Evolutionary conservation across 2,113 vertebrate species (phyloP).

Genomic region (Aix galericulata): DNA sequence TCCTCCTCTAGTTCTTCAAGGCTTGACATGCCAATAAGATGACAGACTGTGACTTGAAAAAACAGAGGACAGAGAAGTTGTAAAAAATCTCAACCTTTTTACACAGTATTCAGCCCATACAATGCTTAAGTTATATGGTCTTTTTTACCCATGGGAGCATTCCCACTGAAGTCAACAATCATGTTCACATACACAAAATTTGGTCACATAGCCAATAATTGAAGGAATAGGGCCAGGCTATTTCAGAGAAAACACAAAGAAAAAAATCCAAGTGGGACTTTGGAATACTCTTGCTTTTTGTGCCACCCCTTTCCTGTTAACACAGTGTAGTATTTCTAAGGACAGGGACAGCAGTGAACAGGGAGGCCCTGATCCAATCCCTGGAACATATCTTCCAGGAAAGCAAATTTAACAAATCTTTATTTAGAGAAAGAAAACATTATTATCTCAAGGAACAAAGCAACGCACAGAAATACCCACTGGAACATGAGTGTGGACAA

Average conservation of each 20-base stretch:
- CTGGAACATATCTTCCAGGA: neutral
- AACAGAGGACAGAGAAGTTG: neutral
- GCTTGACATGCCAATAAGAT: neutral
- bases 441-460: neutral
- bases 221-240: neutral
- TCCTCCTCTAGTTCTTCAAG: neutral
- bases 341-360: neutral
- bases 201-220: neutral
- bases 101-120: neutral
- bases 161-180: neutral
- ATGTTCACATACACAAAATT: neutral
- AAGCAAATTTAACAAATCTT: neutral
- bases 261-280: neutral
- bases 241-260: neutral
- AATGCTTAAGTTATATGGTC: neutral
- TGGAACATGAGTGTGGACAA: neutral
- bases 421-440: neutral
- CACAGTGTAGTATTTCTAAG: neutral
- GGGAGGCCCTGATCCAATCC: neutral
- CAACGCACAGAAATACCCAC: neutral
- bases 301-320: neutral
- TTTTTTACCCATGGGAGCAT: neutral
- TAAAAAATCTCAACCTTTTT: neutral
- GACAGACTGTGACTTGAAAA: neutral
- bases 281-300: neutral